phyloP scores from a whole-genome alignment of 2,113 vertebrate genomes.

The Gobius niger region DNA sequence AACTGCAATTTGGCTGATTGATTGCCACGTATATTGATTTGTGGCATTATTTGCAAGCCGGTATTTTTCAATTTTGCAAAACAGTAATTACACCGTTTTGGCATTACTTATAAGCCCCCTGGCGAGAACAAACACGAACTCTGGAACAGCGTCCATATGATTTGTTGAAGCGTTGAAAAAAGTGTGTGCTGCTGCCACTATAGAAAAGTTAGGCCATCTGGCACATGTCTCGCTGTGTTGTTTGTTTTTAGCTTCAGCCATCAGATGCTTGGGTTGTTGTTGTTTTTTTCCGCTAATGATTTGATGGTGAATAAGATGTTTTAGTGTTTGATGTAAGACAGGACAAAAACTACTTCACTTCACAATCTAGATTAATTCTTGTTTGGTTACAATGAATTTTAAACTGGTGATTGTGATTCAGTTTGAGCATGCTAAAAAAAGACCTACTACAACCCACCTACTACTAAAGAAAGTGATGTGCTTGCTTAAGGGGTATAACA shows the following conservation, averaged over 20 bases:
- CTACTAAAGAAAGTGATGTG: neutral
- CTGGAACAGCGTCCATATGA: neutral
- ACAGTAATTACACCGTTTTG: neutral
- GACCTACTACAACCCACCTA: too few relatives aligned
- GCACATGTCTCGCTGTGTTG: neutral
- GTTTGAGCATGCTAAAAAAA: too few relatives aligned
- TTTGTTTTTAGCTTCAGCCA: neutral
- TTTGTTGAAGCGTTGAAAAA: neutral
- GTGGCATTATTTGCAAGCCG: neutral
- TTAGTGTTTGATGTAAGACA: neutral
- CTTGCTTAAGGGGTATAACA: neutral
- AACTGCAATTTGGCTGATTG: neutral
- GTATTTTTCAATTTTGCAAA: neutral
- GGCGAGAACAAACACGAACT: neutral
- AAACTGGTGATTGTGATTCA: too few relatives aligned
- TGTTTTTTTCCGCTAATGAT: neutral
- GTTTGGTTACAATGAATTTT: too few relatives aligned
- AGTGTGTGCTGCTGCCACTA: neutral
- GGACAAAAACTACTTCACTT: neutral
- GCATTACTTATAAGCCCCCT: neutral
- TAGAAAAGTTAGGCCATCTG: conserved; percentile 8
- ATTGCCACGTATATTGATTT: neutral
- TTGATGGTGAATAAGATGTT: neutral
- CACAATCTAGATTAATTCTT: neutral
- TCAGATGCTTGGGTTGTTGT: neutral